Base-by-base conservation (phyloP, 92 coral and sea anemone genomes). In the Actinostola sp. region DNA sequence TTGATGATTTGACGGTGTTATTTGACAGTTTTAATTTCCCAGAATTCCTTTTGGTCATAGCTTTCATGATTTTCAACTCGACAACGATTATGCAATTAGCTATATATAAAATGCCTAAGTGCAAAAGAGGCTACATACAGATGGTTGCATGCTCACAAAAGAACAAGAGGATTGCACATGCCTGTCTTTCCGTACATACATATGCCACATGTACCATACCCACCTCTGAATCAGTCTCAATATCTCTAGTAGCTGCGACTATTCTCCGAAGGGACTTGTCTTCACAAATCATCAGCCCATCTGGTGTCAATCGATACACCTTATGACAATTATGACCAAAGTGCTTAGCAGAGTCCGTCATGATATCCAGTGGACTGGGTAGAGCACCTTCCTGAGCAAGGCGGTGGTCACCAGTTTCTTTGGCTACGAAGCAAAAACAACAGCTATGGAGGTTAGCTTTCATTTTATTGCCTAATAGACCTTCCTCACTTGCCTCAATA, bases 221-320 rank as follows among this genome's bases (percentile, higher is more conserved):
- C 52, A 89, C 93, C 90, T 75, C 75, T 12, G 84, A 73, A 48
- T 79, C 72, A 4, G 55, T 81, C 6, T 85, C 88, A 55, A 81
- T 45, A 50, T 76, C 73, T 61, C 85, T 83, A 1, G 92, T 87
- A 23, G 89, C 85, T 17, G 97, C 91, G 0, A 90, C 97, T 30
- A 80, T 70, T 43, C 66, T 64, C 64, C 65, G 65, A 5, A 72
- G 72, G 12, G 69, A 49, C 15, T 52, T 68, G 72, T 90, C 97
- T 63, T 83, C 90, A 72, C 97, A 90, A 0, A 79, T 89, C 97
- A 87, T 90, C 17, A 90, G 81, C 0, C 97, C 97, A 45, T 83
- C 85, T 16, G 97, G 90, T 28, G 89, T 83, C 25, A 90, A 84
- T 24, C 97, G 87, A 58, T 79, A 90, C 8, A 90, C 83, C 34